These are phyloP conservation scores for Tragelaphus buxtoni DNA, from an alignment of 2,113 vertebrate species.

Conservation along the genomic window DNA sequence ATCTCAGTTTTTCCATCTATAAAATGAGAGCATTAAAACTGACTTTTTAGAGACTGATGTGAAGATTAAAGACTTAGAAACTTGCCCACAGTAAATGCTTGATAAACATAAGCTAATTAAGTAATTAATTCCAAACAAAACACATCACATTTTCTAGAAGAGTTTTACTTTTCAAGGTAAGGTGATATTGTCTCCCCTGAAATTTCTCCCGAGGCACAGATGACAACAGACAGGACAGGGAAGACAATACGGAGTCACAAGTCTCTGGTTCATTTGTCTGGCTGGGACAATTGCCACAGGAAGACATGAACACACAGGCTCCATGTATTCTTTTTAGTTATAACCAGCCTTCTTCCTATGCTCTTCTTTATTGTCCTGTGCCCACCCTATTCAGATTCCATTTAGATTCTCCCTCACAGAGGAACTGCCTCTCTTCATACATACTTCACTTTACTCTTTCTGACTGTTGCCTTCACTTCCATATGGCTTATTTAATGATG, in stretches of 20 bases:
- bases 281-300: neutral
- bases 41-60: neutral
- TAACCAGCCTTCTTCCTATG: neutral
- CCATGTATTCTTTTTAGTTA: neutral
- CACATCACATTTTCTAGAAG: neutral
- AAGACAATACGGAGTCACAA: neutral
- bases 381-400: neutral
- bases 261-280: neutral
- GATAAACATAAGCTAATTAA: neutral
- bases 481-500: neutral
- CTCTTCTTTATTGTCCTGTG: neutral
- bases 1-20: neutral
- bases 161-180: neutral
- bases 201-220: neutral
- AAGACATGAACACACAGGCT: neutral
- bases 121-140: neutral
- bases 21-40: neutral
- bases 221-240: neutral
- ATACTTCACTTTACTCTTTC: neutral
- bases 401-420: neutral
- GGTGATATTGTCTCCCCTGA: neutral
- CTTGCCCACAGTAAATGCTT: neutral
- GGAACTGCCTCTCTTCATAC: neutral
- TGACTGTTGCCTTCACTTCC: neutral
- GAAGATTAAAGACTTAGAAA: neutral